Conservation (phyloP, 2,113 vertebrate genomes). For the Halcyon senegalensis region DNA sequence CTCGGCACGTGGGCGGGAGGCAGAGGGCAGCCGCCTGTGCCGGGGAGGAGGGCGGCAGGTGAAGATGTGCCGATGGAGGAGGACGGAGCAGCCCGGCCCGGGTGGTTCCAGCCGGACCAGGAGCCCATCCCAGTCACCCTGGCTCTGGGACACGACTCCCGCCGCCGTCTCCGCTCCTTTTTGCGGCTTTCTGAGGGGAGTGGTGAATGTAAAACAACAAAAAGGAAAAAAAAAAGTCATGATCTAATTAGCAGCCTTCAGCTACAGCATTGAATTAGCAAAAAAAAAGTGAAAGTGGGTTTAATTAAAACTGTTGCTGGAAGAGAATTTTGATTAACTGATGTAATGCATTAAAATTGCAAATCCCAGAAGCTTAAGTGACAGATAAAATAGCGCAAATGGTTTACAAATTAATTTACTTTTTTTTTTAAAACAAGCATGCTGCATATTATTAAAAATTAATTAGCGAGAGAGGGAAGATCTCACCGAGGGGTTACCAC, state of each 20-base stretch:
- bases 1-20: neutral
- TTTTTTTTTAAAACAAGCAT: neutral
- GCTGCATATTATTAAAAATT: neutral
- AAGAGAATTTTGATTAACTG: slow-evolving; percentile 60
- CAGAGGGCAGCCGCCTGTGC: neutral
- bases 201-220: neutral
- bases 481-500: rapidly evolving
- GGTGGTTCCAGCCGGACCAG: neutral
- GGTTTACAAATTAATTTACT: slow-evolving; percentile 48
- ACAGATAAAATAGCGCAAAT: slow-evolving; percentile 37
- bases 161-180: neutral
- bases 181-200: neutral
- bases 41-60: neutral
- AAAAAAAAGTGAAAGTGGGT: neutral
- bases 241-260: slow-evolving; percentile 3
- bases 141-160: neutral
- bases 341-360: slow-evolving; percentile 43
- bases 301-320: slow-evolving; percentile 65
- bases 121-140: neutral
- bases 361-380: slow-evolving; percentile 30
- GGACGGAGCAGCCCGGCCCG: neutral
- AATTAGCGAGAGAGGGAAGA: neutral
- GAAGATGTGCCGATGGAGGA: neutral
- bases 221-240: neutral
- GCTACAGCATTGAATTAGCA: neutral